Conservation (phyloP, 1,140 invertebrate genomes). For the Lethrus apterus region DNA sequence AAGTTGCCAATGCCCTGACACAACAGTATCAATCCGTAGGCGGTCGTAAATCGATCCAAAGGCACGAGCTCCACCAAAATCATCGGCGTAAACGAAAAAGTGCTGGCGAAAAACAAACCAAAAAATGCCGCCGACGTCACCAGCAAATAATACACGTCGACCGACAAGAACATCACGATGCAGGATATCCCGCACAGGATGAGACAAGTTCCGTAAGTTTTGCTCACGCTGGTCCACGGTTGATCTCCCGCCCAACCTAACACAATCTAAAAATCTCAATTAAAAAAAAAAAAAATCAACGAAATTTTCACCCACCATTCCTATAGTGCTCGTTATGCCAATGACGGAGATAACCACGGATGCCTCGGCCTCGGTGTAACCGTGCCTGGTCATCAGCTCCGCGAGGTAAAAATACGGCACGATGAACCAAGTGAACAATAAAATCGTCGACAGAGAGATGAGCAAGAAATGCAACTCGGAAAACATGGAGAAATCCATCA, state of each 20-base stretch:
- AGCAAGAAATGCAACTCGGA: conserved; percentile 71
- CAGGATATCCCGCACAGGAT: conserved; percentile 66
- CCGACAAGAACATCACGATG: conserved; percentile 61
- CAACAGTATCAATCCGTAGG: conserved; percentile 78
- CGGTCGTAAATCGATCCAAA: conserved; percentile 74
- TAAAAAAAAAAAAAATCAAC: conserved; percentile 23
- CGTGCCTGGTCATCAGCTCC: conserved; percentile 57
- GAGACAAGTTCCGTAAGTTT: conserved; percentile 72
- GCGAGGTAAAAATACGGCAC: conserved; percentile 84
- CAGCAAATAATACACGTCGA: conserved; percentile 52
- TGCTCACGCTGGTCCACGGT: conserved; percentile 74
- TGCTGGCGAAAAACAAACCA: conserved; percentile 78
- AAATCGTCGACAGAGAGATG: conserved; percentile 73
- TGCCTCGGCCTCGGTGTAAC: conserved; percentile 61
- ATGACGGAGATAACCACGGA: conserved; percentile 73
- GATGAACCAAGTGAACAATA: conserved; percentile 84
- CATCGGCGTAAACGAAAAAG: conserved; percentile 80
- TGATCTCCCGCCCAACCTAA: conserved; percentile 86
- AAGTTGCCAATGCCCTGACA: conserved; percentile 71
- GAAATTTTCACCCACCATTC: conserved; percentile 59
- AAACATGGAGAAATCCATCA: conserved; percentile 76
- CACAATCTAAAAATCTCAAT: conserved; percentile 51
- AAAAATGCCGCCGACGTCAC: conserved; percentile 57
- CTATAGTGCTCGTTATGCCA: conserved; percentile 81
- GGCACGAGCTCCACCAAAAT: conserved; percentile 76